phyloP scores from a whole-genome alignment of 2,888 invertebrate genomes.

The Elysia crispata region DNA sequence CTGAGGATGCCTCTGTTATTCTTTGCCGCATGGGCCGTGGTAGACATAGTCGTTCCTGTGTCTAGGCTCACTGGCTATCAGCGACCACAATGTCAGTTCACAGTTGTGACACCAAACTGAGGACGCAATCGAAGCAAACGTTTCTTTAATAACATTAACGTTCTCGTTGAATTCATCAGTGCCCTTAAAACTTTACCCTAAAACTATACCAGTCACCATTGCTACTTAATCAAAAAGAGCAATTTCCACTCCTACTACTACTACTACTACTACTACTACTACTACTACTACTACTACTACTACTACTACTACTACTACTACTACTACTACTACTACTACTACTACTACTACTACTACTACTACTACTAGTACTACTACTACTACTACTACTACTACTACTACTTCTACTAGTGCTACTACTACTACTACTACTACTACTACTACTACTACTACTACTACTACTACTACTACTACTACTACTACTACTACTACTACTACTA shows the following conservation, averaged over 20 bases:
- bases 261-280: conserved; percentile 21
- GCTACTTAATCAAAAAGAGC: neutral
- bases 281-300: conserved; percentile 12
- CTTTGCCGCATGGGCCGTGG: neutral
- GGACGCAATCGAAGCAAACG: too few species aligned
- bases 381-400: neutral
- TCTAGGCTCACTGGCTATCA: too few species aligned
- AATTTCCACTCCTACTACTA: too few species aligned
- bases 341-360: conserved; percentile 5
- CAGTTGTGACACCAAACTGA: too few species aligned
- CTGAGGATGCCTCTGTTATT: conserved; percentile 46
- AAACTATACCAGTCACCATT: neutral
- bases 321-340: conserved; percentile 1
- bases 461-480: neutral
- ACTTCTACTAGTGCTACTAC: too few species aligned
- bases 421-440: too few species aligned
- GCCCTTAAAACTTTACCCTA: neutral
- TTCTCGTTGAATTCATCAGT: too few species aligned
- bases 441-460: neutral
- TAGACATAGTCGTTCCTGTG: too few species aligned
- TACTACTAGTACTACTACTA: neutral
- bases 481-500: neutral
- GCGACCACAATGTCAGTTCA: too few species aligned
- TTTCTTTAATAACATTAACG: too few species aligned
- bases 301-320: conserved; percentile 24